Conservation (phyloP, 2,888 invertebrate genomes). For the Hemithea aestivaria region DNA sequence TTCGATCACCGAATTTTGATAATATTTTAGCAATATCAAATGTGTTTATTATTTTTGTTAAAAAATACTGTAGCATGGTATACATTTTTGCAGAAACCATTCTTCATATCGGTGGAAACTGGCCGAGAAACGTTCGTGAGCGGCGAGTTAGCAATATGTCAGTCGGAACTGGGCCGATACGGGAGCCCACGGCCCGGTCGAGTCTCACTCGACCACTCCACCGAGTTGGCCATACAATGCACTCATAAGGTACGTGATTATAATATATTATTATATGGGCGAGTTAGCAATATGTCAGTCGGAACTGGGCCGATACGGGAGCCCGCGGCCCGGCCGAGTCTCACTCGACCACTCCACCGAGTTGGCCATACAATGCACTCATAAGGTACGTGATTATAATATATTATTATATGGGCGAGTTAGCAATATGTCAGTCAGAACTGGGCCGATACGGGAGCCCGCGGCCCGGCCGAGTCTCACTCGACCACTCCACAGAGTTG, state of each 20-base stretch:
- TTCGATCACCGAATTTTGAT: no score
- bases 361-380: no score
- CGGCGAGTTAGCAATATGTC: slow-evolving; percentile 44
- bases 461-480: slow-evolving; percentile 50
- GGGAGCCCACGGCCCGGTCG: slow-evolving; percentile 50
- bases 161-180: slow-evolving; percentile 54
- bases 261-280: no score
- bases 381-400: no score
- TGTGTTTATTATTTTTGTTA: no score
- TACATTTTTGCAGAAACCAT: slow-evolving; percentile 57
- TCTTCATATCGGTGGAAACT: slow-evolving; percentile 63
- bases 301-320: no score
- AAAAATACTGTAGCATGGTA: no score
- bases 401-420: no score
- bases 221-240: slow-evolving; percentile 54
- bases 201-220: slow-evolving; percentile 48
- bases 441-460: slow-evolving; percentile 57
- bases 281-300: background rate
- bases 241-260: slow-evolving; percentile 47
- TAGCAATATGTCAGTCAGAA: slow-evolving; percentile 43
- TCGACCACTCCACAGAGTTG: background rate
- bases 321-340: no score
- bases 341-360: background rate
- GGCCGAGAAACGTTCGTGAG: slow-evolving; percentile 65
- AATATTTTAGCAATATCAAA: no score